phyloP scores from a whole-genome alignment of 2,888 invertebrate genomes.

The Labia minor region DNA sequence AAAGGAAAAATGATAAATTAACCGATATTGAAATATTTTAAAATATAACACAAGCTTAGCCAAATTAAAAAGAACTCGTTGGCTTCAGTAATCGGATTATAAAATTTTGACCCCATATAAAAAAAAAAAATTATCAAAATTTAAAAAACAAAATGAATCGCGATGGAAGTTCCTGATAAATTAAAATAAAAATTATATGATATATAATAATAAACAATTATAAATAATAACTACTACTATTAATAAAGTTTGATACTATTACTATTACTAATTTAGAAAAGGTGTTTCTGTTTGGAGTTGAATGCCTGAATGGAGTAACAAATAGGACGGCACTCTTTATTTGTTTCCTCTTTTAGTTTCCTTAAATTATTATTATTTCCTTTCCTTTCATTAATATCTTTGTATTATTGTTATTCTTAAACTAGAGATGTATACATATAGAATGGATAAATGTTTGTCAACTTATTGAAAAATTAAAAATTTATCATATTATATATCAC shows the following conservation, averaged over 20 bases:
- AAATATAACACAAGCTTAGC: not conserved
- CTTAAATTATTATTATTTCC: not conserved
- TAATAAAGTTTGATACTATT: no score
- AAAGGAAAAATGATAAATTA: no score
- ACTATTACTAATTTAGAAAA: not conserved
- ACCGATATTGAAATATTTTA: no score
- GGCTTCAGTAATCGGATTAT: not conserved
- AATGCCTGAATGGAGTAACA: slow-evolving; percentile 25
- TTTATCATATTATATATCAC: no score
- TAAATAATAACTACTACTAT: no score
- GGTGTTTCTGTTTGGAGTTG: slow-evolving; percentile 25
- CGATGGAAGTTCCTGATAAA: slow-evolving; percentile 6
- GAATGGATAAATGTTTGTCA: no score
- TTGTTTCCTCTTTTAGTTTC: slow-evolving; percentile 13
- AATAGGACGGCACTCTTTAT: slow-evolving; percentile 26
- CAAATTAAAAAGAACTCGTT: no score
- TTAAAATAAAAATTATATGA: not conserved
- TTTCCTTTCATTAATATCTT: no score
- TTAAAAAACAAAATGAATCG: not conserved
- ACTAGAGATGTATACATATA: no score
- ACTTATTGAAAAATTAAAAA: no score
- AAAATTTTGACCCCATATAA: not conserved
- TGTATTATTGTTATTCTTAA: no score
- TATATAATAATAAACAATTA: no score
- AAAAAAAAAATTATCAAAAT: not conserved